Base-by-base conservation (phyloP, 1,140 invertebrate species). In the Calliopsis andreniformis region DNA sequence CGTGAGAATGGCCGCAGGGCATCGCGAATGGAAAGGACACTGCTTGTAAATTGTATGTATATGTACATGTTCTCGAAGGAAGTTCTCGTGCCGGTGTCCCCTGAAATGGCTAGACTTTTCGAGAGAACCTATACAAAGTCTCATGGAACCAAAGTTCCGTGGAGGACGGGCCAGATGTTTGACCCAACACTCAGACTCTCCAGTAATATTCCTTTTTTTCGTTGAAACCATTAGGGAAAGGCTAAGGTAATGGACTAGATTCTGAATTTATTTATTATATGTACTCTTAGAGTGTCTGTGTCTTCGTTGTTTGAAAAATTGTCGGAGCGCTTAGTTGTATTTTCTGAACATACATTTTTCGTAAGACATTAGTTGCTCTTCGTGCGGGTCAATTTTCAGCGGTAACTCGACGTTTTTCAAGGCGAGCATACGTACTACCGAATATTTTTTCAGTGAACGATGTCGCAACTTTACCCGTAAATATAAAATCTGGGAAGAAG, bases 21-120 rank as follows among this genome's bases (percentile, higher is more conserved):
- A 12, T 32, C 28, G 53, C 30, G 30, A 12, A 20, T 2, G 39
- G 12, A 12, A 47, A 51, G 63, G 63, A 23, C 30, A 51, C 28
- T 66, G 3, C n/a, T n/a, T n/a, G n/a, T n/a, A n/a, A n/a, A n/a
- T n/a, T n/a, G n/a, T n/a, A n/a, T n/a, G n/a, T n/a, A n/a, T n/a
- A n/a, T n/a, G n/a, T n/a, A n/a, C n/a, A n/a, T n/a, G n/a, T n/a
- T n/a, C n/a, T n/a, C n/a, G n/a, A n/a, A n/a, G n/a, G n/a, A n/a
- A n/a, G n/a, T n/a, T n/a, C n/a, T n/a, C n/a, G n/a, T 25, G 30
- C 14, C 23, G 51, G 51, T 67, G 63, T 67, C n/a, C 51, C 3
- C 1, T 20, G 20, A 4, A 43, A 3, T 2, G 32, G 3, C 32
- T 12, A 43, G 25, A 18, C 6, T 56, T 28, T 14, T 25, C 42